Evolutionary conservation across 2,797 vertebrate species (phyloP), one percentile per base, ranked within the genome.

Genomic region (Botia kubotai): DNA sequence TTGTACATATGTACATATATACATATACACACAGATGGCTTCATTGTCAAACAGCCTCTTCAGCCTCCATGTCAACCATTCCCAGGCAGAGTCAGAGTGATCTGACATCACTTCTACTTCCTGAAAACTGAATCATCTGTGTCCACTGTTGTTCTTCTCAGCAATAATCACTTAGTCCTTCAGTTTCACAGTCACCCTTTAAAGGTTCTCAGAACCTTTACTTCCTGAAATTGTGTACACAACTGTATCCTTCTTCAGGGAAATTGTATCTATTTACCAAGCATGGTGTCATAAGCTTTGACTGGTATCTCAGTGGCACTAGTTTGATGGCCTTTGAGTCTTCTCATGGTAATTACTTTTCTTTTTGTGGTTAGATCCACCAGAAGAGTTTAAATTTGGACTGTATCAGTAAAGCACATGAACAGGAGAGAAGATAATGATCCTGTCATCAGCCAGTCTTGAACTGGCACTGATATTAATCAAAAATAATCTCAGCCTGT

Each of bases 341-440:
- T 69, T 2, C 50, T 69, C 16, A 6, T 58, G 17, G 65, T 58
- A 53, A 58, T 58, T 53, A 53, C 26, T 7, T 50, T 71, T n/a
- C n/a, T 33, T 71, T 43, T 8, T 48, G 7, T 36, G 26, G 33
- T 57, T 48, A 62, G 39, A 79, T 33, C 13, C 77, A 71, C 43
- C 43, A 71, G 13, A 62, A 21, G 6, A 62, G 43, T 58, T 77
- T 19, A 48, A 13, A 63, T 63, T 17, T 52, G 23, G 36, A 60
- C 68, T 52, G 67, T 60, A 62, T 23, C 66, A 50, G 43, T 21
- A 68, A 71, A 63, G 46, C 19, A 19, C 68, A 29, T 14, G 23
- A 58, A 62, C 58, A 4, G 26, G 23, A 29, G 39, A 5, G n/a
- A 79, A 39, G 68, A 65, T 79, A 72, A 72, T 79, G 67, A 62